Percentiles rank a stretch among this genome's conserved stretches.
phyloP scores from a whole-genome alignment of 2,113 vertebrate species.

The Cololabis saira region DNA sequence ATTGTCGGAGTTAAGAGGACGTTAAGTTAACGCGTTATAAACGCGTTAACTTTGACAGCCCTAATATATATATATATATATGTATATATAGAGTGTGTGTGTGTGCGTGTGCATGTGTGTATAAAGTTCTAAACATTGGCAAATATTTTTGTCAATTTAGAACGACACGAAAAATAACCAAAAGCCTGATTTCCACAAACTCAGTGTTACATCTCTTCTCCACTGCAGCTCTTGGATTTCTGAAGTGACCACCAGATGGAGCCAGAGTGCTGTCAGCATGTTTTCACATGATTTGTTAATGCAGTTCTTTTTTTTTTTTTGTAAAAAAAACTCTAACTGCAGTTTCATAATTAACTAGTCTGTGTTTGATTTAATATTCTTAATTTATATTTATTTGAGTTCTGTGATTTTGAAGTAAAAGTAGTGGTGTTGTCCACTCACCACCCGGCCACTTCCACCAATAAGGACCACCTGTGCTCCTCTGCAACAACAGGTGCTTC shows the following conservation, averaged over 20 bases:
- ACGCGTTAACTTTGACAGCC: too few species aligned
- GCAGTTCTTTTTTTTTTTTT: conserved; percentile 9
- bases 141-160: too few species aligned
- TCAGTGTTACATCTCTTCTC: conserved; percentile 9
- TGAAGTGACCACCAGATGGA: conserved; percentile 73
- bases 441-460: conserved; percentile 29
- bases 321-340: neutral
- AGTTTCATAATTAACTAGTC: conserved; percentile 15
- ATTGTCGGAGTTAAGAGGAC: too few species aligned
- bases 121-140: too few species aligned
- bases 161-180: neutral
- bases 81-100: too few species aligned
- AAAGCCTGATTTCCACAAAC: neutral
- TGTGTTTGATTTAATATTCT: conserved; percentile 6
- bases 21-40: too few species aligned
- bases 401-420: conserved; percentile 26
- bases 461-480: conserved; percentile 74
- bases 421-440: conserved; percentile 3
- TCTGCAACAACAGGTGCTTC: conserved; percentile 81
- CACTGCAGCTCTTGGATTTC: conserved; percentile 77
- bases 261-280: conserved; percentile 43
- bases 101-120: too few species aligned
- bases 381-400: conserved; percentile 14
- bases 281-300: neutral
- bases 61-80: too few species aligned